phyloP scores from a whole-genome alignment of 2,888 invertebrate species.

The Hymenopus coronatus region DNA sequence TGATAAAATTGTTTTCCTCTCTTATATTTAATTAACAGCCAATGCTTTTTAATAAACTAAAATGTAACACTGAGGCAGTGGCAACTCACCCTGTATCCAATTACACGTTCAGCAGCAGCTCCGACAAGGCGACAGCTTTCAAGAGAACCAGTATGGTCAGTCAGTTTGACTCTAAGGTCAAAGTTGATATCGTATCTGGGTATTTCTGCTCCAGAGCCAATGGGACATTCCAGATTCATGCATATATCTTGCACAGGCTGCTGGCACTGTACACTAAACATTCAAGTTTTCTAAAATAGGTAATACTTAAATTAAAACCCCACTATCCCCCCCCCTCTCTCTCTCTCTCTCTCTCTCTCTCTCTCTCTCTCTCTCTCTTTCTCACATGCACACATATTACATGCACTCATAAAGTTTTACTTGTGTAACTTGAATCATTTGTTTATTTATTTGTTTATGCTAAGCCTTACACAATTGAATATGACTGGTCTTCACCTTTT shows the following conservation, averaged over 20 bases:
- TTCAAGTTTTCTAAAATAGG: not conserved
- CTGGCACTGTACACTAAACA: constrained; percentile 38
- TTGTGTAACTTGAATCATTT: too few relatives aligned
- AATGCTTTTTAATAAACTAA: not conserved
- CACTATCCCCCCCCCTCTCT: too few relatives aligned
- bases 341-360: too few relatives aligned
- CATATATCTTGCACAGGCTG: constrained; percentile 41
- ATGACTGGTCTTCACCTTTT: too few relatives aligned
- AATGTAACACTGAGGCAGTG: not conserved
- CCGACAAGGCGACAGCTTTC: constrained; percentile 56
- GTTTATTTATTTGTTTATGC: too few relatives aligned
- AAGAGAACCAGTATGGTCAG: constrained; percentile 69
- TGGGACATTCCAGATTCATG: constrained; percentile 45
- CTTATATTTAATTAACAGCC: too few relatives aligned
- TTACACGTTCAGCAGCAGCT: constrained; percentile 56
- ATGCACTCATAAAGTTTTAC: too few relatives aligned
- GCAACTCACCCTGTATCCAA: constrained; percentile 55
- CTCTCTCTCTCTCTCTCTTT: too few relatives aligned
- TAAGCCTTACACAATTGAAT: too few relatives aligned
- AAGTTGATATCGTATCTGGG: constrained; percentile 40
- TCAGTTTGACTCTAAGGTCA: constrained; percentile 61
- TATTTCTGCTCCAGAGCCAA: constrained; percentile 15
- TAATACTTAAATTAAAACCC: too few relatives aligned
- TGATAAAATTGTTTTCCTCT: too few relatives aligned
- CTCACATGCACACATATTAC: too few relatives aligned